Evolutionary conservation across 2,888 invertebrate species (phyloP).

Genomic region (Eueremaeus valkanovi): DNA sequence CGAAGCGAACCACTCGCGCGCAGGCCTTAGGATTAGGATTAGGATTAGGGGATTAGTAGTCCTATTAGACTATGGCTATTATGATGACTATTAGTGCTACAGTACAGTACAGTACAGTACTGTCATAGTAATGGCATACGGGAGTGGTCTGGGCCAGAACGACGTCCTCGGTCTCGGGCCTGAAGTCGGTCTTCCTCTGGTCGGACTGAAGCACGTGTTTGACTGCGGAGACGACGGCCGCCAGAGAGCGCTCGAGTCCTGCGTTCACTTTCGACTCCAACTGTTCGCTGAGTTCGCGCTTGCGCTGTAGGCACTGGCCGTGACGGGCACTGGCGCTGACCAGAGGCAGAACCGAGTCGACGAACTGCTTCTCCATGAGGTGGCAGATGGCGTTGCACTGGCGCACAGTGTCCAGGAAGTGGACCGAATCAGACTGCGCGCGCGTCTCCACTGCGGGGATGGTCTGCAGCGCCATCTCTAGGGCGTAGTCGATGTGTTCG

Average conservation of each 20-base stretch:
- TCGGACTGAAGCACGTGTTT: conserved; percentile 81
- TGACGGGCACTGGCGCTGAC: conserved; percentile 82
- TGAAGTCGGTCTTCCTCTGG: conserved; percentile 88
- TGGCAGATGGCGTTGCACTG: conserved; percentile 90
- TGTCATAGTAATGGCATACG: conserved; percentile 62
- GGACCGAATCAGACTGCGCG: conserved; percentile 75
- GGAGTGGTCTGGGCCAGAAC: conserved; percentile 59
- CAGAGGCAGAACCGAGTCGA: conserved; percentile 80
- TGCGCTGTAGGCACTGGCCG: conserved; percentile 80
- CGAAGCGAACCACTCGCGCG: conserved; percentile 72
- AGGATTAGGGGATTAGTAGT: too few species aligned
- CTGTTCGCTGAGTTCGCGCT: conserved; percentile 76
- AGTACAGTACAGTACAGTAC: not conserved
- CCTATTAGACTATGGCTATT: too few species aligned
- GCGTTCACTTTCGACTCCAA: conserved; percentile 86
- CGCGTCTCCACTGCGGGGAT: conserved; percentile 86
- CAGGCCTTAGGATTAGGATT: too few species aligned
- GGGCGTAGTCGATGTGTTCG: conserved; percentile 93
- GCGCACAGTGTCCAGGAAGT: conserved; percentile 88
- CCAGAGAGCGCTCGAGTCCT: conserved; percentile 75
- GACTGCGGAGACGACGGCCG: conserved; percentile 85
- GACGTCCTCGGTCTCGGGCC: conserved; percentile 60
- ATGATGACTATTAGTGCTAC: conserved; percentile 10
- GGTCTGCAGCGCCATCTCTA: conserved; percentile 82
- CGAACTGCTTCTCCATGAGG: conserved; percentile 86